A percentile compares a stretch with the other conserved stretches of the same genome.
Conservation (phyloP, 2,113 vertebrate genomes). For the Mixornis gularis region DNA sequence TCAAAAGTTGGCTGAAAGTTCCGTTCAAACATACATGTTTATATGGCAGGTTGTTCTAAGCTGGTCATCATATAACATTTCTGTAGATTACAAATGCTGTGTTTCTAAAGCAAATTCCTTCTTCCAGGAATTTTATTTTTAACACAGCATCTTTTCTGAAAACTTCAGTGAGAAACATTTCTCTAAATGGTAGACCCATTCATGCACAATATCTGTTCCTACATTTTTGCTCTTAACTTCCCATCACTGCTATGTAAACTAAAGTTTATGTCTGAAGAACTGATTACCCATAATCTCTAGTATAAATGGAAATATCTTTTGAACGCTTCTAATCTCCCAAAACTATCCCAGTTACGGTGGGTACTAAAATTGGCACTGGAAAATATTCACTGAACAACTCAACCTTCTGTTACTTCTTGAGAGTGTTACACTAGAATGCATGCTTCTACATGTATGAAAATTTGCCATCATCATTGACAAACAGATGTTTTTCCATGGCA, state of each 20-base stretch:
- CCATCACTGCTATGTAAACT: not conserved
- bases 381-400: not conserved
- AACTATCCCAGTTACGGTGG: not conserved
- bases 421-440: not conserved
- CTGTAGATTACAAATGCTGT: not conserved
- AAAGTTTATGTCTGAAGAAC: not conserved
- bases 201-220: not conserved
- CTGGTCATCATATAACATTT: not conserved
- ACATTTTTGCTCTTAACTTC: not conserved
- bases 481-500: not conserved
- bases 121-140: not conserved
- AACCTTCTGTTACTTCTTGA: not conserved
- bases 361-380: not conserved
- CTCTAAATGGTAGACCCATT: not conserved
- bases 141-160: not conserved
- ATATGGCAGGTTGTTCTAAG: not conserved
- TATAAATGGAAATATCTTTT: not conserved
- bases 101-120: not conserved
- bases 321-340: not conserved
- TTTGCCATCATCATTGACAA: not conserved
- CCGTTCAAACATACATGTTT: not conserved
- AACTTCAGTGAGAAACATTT: not conserved
- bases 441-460: not conserved
- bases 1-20: not conserved
- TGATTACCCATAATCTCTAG: not conserved